Base-by-base conservation (phyloP, 1,140 invertebrate genomes). In the Druon quercuslanigerum region DNA sequence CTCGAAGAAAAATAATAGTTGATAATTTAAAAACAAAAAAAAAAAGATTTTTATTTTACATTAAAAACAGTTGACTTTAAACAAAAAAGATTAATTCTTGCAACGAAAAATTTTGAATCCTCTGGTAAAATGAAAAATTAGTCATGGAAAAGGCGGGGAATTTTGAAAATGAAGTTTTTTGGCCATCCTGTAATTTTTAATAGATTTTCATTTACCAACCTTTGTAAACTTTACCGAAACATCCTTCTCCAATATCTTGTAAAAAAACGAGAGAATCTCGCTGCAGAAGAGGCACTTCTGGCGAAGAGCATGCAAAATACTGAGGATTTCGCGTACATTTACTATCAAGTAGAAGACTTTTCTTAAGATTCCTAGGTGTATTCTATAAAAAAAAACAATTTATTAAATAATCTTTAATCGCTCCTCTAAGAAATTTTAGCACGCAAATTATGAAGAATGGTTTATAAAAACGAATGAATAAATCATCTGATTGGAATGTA, bases 221-320 rank as follows among this genome's bases (percentile, higher is more conserved):
- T 95, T 95, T 97, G 85, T 94, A 96, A 51, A 98, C 97, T 92
- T 97, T 97, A n/a, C 96, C 97, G 86, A 97, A 98, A 84, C 96
- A 97, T 2, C 97, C 97, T 90, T 98, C 96, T 1, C 97, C 97
- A 60, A 98, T 96, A 82, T 96, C 95, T 80, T 96, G 93, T 0
- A 95, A 81, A 84, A 97, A 95, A 4, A 91, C 91, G 13, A 98
- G 89, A 2, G 93, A 92, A 57, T 95, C 94, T 71, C 93, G 90
- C 57, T 91, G 86, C 83, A 96, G 86, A 60, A 95, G 91, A 2
- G 93, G 94, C 4, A 96, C 93, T 56, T 92, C 91, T 75, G 92
- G 92, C 56, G 91, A 92, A 33, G 89, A 84, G 70, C 91, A 93
- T 3, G 92, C 91, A 66, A 94, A 94, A 90, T 96, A 96, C 90